phyloP scores from a whole-genome alignment of 1,140 invertebrate genomes.

The Acromyrmex heyeri region DNA sequence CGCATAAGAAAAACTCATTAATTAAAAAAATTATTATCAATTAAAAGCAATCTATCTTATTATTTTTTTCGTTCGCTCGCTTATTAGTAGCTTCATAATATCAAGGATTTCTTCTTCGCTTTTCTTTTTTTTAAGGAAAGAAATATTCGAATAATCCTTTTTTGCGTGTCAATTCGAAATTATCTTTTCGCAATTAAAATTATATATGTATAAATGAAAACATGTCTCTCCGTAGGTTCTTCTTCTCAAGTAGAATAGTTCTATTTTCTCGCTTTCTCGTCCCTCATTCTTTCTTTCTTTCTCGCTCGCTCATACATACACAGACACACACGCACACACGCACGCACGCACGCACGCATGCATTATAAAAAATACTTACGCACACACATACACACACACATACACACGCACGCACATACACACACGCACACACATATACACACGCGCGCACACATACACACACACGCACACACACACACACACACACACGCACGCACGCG shows the following conservation, averaged over 20 bases:
- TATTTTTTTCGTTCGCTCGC: constrained; percentile 52
- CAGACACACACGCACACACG: too few relatives aligned
- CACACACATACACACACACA: too few relatives aligned
- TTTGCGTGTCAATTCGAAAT: constrained; percentile 26
- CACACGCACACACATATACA: too few relatives aligned
- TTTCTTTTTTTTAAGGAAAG: constrained; percentile 44
- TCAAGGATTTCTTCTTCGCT: constrained; percentile 40
- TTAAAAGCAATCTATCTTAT: constrained; percentile 70
- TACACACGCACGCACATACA: too few relatives aligned
- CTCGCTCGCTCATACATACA: constrained; percentile 31
- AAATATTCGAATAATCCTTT: constrained; percentile 21
- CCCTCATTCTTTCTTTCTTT: constrained; percentile 7
- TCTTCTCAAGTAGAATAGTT: constrained; percentile 64
- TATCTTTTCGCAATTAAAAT: constrained; percentile 74
- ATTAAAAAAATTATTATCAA: constrained; percentile 71
- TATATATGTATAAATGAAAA: constrained; percentile 77
- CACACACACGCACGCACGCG: too few relatives aligned
- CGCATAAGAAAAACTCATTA: constrained; percentile 71
- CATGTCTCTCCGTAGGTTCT: constrained; percentile 63
- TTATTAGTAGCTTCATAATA: constrained; percentile 64
- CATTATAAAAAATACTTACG: too few relatives aligned
- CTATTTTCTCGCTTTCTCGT: constrained; percentile 50
- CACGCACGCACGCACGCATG: too few relatives aligned
- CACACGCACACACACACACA: too few relatives aligned
- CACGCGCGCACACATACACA: too few relatives aligned